Evolutionary conservation across 2,113 vertebrate genomes (phyloP), one percentile per base, ranked within the genome.

Genomic region (Otolemur garnettii): DNA sequence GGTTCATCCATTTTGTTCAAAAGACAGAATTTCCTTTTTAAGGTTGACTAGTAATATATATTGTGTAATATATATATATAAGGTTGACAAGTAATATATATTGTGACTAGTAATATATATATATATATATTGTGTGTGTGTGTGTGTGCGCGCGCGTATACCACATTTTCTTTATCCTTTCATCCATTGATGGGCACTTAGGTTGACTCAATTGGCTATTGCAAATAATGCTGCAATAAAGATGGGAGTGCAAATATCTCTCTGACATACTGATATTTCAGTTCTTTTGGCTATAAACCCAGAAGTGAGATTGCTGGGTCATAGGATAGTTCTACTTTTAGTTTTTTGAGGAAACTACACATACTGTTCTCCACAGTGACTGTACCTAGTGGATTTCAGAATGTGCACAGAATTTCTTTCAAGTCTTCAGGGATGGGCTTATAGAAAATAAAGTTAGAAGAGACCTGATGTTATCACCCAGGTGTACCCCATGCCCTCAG

Each of bases 371-470:
- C 45, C 57, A 33, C 33, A 22, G 28, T 81, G 75, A n/a, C 7
- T 30, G 0, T 12, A 62, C 21, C 79, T 77, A 35, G 42, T 84
- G 60, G 72, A 53, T 94, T 97, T 95, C 69, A 72, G 69, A 90
- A 74, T n/a, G 35, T 82, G 28, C 4, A 5, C 35, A 66, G 35
- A 78, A 78, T 78, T 87, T 64, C 5, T 82, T 90, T 19, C 87
- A 87, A 53, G 35, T 42, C 71, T 87, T 92, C 62, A 92, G 64
- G 71, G 85, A 66, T 59, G 26, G 33, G 28, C 45, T 87, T 21
- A 66, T 59, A 59, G 33, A 72, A 87, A 64, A 89, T 42, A 64
- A 88, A 66, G 60, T 69, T 71, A 80, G 53, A 89, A 69, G 50
- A n/a, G 53, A n/a, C 7, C 11, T 92, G 64, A 55, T 26, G 33